Base-by-base conservation (phyloP, 2,113 vertebrate species). In the Mesitornis unicolor region DNA sequence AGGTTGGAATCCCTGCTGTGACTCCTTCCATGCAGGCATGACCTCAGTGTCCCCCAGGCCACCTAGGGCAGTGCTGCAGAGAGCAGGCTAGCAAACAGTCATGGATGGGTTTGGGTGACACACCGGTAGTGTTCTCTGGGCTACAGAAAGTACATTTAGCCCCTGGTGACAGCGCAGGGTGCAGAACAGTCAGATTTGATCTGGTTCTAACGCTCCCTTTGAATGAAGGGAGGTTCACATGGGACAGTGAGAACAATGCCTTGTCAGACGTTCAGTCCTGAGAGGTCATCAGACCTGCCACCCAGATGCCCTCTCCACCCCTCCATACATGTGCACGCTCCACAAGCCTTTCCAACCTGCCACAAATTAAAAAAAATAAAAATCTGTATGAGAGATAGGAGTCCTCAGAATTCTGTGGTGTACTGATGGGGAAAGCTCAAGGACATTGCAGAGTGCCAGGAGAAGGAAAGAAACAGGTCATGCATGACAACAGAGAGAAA, bases 41-140 rank as follows among this genome's bases (percentile, higher is more conserved):
- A 59, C 18, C 25, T 53, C 4, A 0, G 13, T 11, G 6, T 51
- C 69, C 28, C 36, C n/a, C 59, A 65, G 48, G 40, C 53, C 36
- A 24, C 13, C 20, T 12, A n/a, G 36, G 38, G 17, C 16, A 53
- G 12, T 53, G 63, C 59, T 81, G 71, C 67, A 84, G 69, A 21
- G 1, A 4, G 43, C 61, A 87, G 59, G 24, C 47, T 29, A 26
- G 21, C 28, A 5, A 4, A 21, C 20, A n/a, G 7, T 53, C 11
- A 0, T 2, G 50, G 35, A 16, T 7, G 13, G 42, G 43, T 63
- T 63, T 85, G 33, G 0, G 1, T 14, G 42, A n/a, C 36, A 50
- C 35, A 59, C 16, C 8, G 17, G 15, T 5, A 29, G 22, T 10
- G 16, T 8, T 53, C 65, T 28, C 31, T 1, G 24, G 24, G 38